These are phyloP conservation scores for Acanthurus leucopareius DNA, from an alignment of 2,797 vertebrate species.

Conservation along the genomic window DNA sequence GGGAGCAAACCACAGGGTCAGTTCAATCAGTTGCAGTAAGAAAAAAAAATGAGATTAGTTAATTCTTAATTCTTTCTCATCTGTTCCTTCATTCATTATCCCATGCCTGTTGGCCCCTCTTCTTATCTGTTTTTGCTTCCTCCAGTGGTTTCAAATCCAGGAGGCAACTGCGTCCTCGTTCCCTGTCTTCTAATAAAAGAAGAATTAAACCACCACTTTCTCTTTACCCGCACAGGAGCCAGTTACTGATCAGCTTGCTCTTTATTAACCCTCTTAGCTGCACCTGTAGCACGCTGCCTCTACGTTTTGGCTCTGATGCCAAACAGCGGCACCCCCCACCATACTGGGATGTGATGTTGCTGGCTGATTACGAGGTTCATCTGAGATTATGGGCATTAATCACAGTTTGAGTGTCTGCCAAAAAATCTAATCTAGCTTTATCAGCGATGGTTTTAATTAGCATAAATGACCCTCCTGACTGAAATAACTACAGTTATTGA, in stretches of 20 bases:
- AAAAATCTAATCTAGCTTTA: conserved; percentile 30
- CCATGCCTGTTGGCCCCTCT: conserved; percentile 31
- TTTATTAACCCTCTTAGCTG: conserved; percentile 63
- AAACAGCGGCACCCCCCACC: conserved; percentile 18
- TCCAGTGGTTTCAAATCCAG: conserved; percentile 33
- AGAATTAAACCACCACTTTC: conserved; percentile 40
- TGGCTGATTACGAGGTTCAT: conserved; percentile 42
- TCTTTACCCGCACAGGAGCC: conserved; percentile 36
- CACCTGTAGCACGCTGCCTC: conserved; percentile 49
- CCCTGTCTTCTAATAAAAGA: conserved; percentile 40
- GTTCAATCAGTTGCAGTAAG: conserved; percentile 15
- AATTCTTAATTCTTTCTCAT: conserved; percentile 28
- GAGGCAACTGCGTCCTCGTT: conserved; percentile 8
- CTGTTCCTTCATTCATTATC: conserved; percentile 31
- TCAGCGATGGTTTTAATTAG: conserved; percentile 22
- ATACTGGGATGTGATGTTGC: conserved; percentile 20
- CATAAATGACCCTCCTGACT: not conserved
- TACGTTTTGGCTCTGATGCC: conserved; percentile 27
- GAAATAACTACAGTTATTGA: not conserved
- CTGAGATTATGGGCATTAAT: conserved; percentile 50
- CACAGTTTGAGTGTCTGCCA: conserved; percentile 29
- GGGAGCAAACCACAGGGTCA: conserved; percentile 11
- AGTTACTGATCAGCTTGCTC: conserved; percentile 54
- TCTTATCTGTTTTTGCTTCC: conserved; percentile 21
- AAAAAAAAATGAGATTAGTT: conserved; percentile 8